Base-by-base conservation (phyloP, 2,113 vertebrate genomes). In the Ageneiosus marmoratus region DNA sequence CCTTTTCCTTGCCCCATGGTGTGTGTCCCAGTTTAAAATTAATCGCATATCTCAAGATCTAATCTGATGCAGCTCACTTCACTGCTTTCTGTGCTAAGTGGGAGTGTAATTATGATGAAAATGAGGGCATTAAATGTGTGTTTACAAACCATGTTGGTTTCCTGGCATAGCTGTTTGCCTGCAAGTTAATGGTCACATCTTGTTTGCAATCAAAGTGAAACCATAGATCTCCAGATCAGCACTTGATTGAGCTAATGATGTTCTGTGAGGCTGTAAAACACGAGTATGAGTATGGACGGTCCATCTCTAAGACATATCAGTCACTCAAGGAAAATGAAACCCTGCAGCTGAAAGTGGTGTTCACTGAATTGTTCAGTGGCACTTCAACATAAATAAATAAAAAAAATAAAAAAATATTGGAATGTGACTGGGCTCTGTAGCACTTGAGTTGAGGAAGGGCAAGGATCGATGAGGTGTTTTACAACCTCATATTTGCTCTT, bases 1-100 rank as follows among this genome's bases (percentile, higher is more conserved):
- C 67, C 18, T 32, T 37, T 32, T 60, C 34, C 58, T 37, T 7
- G 70, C 73, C 63, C 6, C 53, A 80, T 48, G 80, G 53, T 56
- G 41, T 48, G 65, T 86, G 82, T 83, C 73, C 88, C 83, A 88
- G 63, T 85, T 80, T 74, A 53, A 89, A 86, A 84, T 51, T 44
- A 60, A 85, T 83, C 60, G 50, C 34, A 77, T 53, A 62, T 85
- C 80, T 79, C 70, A 62, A 50, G 74, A 79, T 82, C 48, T 41
- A 44, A 29, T 70, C 80, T 50, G 60, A 63, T 32, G 73, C 34
- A 58, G 83, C 75, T 82, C 46, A 74, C 44, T 75, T 67, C 34
- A 32, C 60, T 63, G 73, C 65, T 73, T 37, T 60, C 63, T 16
- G 65, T 60, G 65, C 53, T 69, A 48, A 48, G 69, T 76, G 72